Evolutionary conservation across 2,113 vertebrate genomes (phyloP).

Genomic region (Thymallus thymallus): DNA sequence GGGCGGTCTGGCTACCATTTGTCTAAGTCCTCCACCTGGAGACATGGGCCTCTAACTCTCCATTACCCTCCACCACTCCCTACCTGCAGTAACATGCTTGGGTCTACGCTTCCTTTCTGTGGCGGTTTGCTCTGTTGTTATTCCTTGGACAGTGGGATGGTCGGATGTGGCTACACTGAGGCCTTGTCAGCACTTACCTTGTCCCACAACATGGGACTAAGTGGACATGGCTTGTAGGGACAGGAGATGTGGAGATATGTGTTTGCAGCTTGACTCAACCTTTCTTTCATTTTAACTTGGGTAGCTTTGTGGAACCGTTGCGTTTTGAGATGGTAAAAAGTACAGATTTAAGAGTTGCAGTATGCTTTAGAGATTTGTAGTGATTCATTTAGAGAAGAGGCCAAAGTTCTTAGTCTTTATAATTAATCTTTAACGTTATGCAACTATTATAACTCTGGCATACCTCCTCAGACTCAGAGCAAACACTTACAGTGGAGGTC

Average conservation of each 20-base stretch:
- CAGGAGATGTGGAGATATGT: conserved; percentile 34
- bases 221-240: conserved; percentile 58
- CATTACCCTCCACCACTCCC: conserved; percentile 26
- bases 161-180: conserved; percentile 47
- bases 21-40: conserved; percentile 52
- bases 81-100: conserved; percentile 46
- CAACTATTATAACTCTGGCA: neutral
- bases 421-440: no score
- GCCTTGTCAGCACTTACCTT: conserved; percentile 55
- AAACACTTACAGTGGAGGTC: neutral
- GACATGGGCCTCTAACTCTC: conserved; percentile 30
- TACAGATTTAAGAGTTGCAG: neutral
- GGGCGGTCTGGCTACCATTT: conserved; percentile 43
- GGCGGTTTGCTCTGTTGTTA: neutral
- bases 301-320: neutral
- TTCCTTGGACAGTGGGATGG: conserved; percentile 52
- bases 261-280: conserved; percentile 27
- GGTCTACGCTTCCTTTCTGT: conserved; percentile 26
- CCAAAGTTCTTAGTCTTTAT: no score
- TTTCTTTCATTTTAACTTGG: neutral
- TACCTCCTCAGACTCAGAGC: neutral
- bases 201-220: conserved; percentile 67
- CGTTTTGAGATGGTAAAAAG: neutral
- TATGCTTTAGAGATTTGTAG: no score
- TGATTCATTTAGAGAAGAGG: no score